Evolutionary conservation across 2,888 invertebrate genomes (phyloP).

Genomic region (Stenurella melanura): DNA sequence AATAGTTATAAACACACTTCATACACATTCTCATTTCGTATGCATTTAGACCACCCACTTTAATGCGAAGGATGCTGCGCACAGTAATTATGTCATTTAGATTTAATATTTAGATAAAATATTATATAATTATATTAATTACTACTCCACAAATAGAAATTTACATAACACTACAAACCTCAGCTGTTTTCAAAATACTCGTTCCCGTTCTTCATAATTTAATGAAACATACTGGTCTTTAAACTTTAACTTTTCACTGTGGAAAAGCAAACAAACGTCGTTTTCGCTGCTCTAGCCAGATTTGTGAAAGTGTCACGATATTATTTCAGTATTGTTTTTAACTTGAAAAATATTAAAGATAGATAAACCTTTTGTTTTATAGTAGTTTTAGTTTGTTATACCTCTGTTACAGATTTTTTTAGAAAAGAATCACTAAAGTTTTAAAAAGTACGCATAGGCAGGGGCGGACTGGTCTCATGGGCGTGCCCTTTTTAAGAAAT

Average conservation of each 20-base stretch:
- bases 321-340: no score
- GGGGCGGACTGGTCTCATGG: no score
- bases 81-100: constrained; percentile 66
- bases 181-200: neutral
- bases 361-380: no score
- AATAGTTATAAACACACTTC: constrained; percentile 13
- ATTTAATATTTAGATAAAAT: constrained; percentile 62
- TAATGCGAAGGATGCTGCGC: constrained; percentile 48
- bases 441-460: no score
- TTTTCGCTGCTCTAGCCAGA: neutral
- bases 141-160: constrained; percentile 46
- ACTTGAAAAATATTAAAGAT: no score
- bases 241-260: no score
- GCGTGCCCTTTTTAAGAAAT: no score
- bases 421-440: no score
- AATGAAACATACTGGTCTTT: neutral
- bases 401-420: no score
- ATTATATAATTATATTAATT: constrained; percentile 61
- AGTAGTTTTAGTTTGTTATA: no score
- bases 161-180: constrained; percentile 51
- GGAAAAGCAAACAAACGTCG: neutral
- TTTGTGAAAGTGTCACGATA: no score
- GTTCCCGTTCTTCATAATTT: neutral
- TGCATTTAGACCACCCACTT: constrained; percentile 57
- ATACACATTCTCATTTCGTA: constrained; percentile 25